Evolutionary conservation across 2,888 invertebrate genomes (phyloP).

Genomic region (Pseudeuparius sepicola): DNA sequence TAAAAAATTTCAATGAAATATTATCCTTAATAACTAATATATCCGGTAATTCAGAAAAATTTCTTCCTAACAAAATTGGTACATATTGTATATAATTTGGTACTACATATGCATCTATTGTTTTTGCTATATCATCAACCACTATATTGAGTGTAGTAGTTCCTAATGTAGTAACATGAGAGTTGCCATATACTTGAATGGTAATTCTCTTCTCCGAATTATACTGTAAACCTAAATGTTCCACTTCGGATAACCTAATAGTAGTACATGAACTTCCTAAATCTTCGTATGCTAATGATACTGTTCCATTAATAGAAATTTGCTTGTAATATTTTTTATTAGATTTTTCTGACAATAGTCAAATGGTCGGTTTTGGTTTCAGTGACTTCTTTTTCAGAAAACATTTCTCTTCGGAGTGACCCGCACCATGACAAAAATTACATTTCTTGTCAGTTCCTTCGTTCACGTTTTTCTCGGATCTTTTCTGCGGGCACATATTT

Average conservation of each 20-base stretch:
- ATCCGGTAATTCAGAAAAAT: slow-evolving; percentile 6
- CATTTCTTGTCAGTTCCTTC: not conserved
- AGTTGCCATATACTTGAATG: slow-evolving; percentile 1
- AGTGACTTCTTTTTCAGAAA: not conserved
- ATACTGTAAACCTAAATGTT: not conserved
- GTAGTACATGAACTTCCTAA: not conserved
- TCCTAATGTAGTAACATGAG: not conserved
- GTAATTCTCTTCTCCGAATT: not conserved
- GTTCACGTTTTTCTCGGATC: too few relatives aligned
- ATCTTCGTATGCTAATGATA: not conserved
- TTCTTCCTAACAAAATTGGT: slow-evolving; percentile 19
- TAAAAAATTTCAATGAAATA: slow-evolving; percentile 1
- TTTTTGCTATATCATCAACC: slow-evolving; percentile 15
- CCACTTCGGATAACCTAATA: not conserved
- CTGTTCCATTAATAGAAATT: not conserved
- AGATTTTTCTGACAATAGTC: too few relatives aligned
- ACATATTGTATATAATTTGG: slow-evolving; percentile 17
- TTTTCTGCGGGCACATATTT: too few relatives aligned
- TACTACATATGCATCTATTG: slow-evolving; percentile 16
- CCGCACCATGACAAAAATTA: not conserved
- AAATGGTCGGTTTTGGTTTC: too few relatives aligned
- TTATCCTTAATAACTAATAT: slow-evolving; percentile 9
- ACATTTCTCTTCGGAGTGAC: slow-evolving; percentile 5
- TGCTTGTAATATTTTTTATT: too few relatives aligned
- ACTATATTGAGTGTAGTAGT: slow-evolving; percentile 11